A percentile compares a stretch with the other conserved stretches of the same genome.
phyloP scores from a whole-genome alignment of 2,113 vertebrate genomes.

The Steatornis caripensis region DNA sequence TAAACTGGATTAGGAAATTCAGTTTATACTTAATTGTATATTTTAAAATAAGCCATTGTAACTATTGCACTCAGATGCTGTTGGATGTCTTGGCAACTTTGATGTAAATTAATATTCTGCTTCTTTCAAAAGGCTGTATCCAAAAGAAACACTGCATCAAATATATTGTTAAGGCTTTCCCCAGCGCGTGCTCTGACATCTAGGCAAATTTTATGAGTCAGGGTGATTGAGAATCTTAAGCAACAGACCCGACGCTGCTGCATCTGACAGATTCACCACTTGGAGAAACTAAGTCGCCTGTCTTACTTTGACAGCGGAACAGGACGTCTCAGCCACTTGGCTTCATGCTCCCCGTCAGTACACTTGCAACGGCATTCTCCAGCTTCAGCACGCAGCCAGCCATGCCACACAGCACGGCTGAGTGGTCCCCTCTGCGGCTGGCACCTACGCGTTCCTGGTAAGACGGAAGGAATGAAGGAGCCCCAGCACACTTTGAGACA shows the following conservation, averaged over 20 bases:
- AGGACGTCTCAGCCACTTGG: background rate
- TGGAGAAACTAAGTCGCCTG: background rate
- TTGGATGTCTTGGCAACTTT: background rate
- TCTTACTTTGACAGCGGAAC: background rate
- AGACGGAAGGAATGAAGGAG: accelerated
- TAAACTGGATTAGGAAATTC: constrained; percentile 10
- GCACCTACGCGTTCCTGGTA: background rate
- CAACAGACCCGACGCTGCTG: background rate
- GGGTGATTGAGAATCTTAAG: background rate
- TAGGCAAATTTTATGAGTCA: background rate
- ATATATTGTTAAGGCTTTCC: background rate
- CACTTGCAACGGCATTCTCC: background rate
- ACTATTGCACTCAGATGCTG: background rate
- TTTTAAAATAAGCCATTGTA: background rate
- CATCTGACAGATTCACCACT: background rate
- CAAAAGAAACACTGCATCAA: background rate
- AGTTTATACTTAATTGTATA: background rate
- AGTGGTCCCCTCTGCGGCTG: background rate
- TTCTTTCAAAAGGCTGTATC: background rate
- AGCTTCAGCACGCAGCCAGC: background rate
- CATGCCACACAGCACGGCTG: background rate
- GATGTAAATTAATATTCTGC: background rate
- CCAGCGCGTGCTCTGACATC: background rate
- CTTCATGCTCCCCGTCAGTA: background rate
- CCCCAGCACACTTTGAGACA: background rate